phyloP scores from a whole-genome alignment of 2,888 invertebrate genomes.

The Sepioteuthis lessoniana region DNA sequence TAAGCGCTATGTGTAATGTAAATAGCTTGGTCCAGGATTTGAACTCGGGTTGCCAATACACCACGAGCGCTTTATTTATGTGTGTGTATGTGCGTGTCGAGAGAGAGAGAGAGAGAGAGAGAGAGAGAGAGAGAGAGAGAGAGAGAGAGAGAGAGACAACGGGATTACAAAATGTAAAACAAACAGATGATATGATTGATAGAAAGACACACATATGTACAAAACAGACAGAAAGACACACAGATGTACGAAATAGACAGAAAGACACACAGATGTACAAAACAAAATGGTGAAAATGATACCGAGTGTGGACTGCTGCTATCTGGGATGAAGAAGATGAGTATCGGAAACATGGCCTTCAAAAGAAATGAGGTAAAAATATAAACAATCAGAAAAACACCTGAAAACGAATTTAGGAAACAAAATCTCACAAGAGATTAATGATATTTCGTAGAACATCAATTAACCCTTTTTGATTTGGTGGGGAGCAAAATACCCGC shows the following conservation, averaged over 20 bases:
- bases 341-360: neutral
- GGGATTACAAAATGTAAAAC: neutral
- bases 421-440: no score
- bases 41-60: no score
- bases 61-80: no score
- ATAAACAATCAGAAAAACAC: neutral
- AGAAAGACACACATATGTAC: neutral
- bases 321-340: neutral
- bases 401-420: neutral
- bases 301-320: neutral
- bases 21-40: no score
- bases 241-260: neutral
- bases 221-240: neutral
- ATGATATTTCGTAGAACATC: no score
- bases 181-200: neutral
- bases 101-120: neutral
- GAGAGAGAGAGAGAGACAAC: neutral
- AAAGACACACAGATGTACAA: neutral
- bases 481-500: no score
- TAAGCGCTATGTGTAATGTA: no score
- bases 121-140: constrained; percentile 18
- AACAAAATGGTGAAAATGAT: neutral
- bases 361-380: constrained; percentile 4
- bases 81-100: neutral
- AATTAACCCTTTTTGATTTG: no score